Evolutionary conservation across 1,140 invertebrate species (phyloP).

Genomic region (Dryas iulia): DNA sequence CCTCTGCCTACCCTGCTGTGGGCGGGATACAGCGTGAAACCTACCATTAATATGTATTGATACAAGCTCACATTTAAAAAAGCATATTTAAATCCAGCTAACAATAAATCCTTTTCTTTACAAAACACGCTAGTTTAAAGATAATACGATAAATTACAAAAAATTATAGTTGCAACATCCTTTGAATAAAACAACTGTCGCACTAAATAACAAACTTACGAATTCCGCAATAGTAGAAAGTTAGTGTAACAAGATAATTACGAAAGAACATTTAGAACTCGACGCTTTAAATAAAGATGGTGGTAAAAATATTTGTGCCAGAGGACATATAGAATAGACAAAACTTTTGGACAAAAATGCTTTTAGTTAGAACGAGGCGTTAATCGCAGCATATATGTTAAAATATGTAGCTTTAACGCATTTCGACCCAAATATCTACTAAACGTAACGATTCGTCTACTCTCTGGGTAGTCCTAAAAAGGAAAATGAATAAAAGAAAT

Average conservation of each 20-base stretch:
- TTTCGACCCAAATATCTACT: constrained; percentile 7
- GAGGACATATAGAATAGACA: constrained; percentile 22
- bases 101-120: no score
- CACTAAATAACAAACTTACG: constrained; percentile 25
- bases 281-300: constrained; percentile 29
- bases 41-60: no score
- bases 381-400: constrained; percentile 25
- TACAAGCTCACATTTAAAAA: no score
- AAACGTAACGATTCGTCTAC: background rate
- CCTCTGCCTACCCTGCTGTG: no score
- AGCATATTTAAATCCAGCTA: no score
- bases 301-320: constrained; percentile 25
- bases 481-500: constrained; percentile 19
- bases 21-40: no score
- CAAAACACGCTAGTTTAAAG: background rate
- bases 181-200: constrained; percentile 22
- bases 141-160: constrained; percentile 11
- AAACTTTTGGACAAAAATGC: constrained; percentile 26
- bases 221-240: constrained; percentile 25
- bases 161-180: constrained; percentile 12
- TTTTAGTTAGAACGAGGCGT: constrained; percentile 12
- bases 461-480: constrained; percentile 16
- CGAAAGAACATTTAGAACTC: constrained; percentile 20
- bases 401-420: constrained; percentile 20
- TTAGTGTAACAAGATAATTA: constrained; percentile 32